Base-by-base conservation (phyloP, 2,888 invertebrate genomes). In the Arrhopalites spinosus region DNA sequence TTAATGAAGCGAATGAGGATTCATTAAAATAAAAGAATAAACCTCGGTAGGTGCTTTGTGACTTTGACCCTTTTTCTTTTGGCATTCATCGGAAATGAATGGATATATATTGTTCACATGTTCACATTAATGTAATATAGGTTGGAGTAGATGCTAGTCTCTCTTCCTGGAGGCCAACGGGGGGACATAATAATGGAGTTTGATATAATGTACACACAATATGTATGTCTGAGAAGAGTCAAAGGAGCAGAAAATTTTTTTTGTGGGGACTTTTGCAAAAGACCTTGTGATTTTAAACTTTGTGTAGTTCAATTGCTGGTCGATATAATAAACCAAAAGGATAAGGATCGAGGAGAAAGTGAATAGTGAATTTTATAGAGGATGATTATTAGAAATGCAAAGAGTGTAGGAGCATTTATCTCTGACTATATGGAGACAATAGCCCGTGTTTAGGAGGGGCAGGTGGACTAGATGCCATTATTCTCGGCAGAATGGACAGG, bases 331-430 rank as follows among this genome's bases (percentile, higher is more conserved):
- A 36, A 7, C 36, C 5, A 53, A n/a, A 20, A 47, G 43, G 47
- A 67, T 8, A 30, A 13, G 23, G 56, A 56, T n/a, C 56, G 56
- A n/a, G 23, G 56, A 56, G 56, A 56, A 23, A 56, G 3, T n/a
- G 56, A 56, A 56, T n/a, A 15, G 45, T n/a, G 53, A n/a, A n/a
- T 36, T 36, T 7, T 36, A 59, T 13, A 3, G 27, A 59, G 47
- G 23, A 64, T 20, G 70, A 70, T 70, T 29, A 70, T 70, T 70
- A 70, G 70, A 56, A 70, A 70, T 70, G 70, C 70, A 70, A 70
- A 70, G 36, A 27, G 70, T 23, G 70, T 70, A 29, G 30, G 29
- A 56, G 56, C 56, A 70, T 70, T 70, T 50, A 70, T 70, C 64
- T 64, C 64, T 64, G 64, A 43, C 30, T 64, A 64, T 68, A 29